Percentiles rank a stretch among this genome's conserved stretches.
Conservation (phyloP, 2,797 vertebrate genomes). For the Sebastiscus tertius region DNA sequence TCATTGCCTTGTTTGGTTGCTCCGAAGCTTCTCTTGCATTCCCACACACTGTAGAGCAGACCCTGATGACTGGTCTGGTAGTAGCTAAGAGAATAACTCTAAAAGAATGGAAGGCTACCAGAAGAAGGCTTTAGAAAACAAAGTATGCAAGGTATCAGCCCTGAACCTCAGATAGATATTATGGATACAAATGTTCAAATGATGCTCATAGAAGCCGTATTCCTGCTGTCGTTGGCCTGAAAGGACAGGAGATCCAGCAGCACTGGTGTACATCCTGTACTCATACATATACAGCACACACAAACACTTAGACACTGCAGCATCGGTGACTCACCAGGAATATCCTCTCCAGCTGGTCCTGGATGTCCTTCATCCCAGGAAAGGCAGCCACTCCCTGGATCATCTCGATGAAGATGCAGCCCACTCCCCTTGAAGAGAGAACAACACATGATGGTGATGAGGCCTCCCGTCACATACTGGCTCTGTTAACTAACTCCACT, state of each 20-base stretch:
- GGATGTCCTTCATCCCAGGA: slow-evolving; percentile 98
- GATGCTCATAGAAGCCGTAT: not conserved
- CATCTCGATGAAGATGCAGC: slow-evolving; percentile 98
- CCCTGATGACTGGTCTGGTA: no score
- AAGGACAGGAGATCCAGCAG: not conserved
- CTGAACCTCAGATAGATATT: not conserved
- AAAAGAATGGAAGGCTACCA: no score
- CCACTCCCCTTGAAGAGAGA: slow-evolving; percentile 89
- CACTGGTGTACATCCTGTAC: not conserved
- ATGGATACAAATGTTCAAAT: not conserved
- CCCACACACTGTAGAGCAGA: no score
- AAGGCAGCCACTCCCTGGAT: slow-evolving; percentile 98
- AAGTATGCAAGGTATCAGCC: not conserved
- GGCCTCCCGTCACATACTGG: no score
- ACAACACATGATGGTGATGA: not conserved
- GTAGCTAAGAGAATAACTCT: accelerated
- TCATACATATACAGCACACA: not conserved
- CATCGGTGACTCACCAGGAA: slow-evolving; percentile 90
- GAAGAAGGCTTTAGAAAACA: not conserved
- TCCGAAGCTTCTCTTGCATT: accelerated
- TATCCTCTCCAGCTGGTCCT: slow-evolving; percentile 98
- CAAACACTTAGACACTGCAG: not conserved
- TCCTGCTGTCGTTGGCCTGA: not conserved
- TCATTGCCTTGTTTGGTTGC: no score
- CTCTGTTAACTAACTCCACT: no score